Percentiles rank a stretch among this genome's conserved stretches.
phyloP scores from a whole-genome alignment of 2,888 invertebrate species.

The Cancer borealis region DNA sequence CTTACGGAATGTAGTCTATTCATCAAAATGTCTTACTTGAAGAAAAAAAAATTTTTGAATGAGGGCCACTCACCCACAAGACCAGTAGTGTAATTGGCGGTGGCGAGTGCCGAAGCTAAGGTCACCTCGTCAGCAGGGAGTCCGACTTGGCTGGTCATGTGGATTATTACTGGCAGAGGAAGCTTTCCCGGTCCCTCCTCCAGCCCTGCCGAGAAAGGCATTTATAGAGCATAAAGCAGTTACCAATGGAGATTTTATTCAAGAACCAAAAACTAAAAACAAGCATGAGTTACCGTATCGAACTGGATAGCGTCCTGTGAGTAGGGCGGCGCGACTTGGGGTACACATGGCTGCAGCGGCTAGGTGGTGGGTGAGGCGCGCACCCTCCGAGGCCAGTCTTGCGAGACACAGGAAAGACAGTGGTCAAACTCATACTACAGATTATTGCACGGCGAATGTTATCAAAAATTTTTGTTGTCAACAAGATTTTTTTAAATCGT shows the following conservation, averaged over 20 bases:
- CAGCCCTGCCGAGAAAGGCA: not conserved
- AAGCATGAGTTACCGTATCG: conserved; percentile 64
- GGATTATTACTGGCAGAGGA: conserved; percentile 59
- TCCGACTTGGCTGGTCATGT: conserved; percentile 60
- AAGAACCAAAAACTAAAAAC: no score
- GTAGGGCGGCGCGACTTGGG: conserved; percentile 82
- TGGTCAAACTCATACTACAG: not conserved
- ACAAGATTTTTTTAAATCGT: no score
- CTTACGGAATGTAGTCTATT: not conserved
- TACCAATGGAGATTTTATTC: no score
- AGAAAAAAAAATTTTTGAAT: not conserved
- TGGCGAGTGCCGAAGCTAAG: conserved; percentile 59
- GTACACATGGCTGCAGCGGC: conserved; percentile 81
- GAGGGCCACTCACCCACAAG: conserved; percentile 55
- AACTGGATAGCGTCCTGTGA: conserved; percentile 81
- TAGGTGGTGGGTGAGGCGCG: conserved; percentile 81
- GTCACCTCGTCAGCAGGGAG: conserved; percentile 71
- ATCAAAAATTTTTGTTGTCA: not conserved
- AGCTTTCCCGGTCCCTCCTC: not conserved
- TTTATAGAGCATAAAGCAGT: no score
- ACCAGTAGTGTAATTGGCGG: conserved; percentile 65
- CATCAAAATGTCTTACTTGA: not conserved
- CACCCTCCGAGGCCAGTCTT: conserved; percentile 79
- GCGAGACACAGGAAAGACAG: not conserved
- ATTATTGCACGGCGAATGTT: no score